These are phyloP conservation scores for Etheostoma perlongum DNA, from an alignment of 2,797 vertebrate genomes.

Conservation along the genomic window DNA sequence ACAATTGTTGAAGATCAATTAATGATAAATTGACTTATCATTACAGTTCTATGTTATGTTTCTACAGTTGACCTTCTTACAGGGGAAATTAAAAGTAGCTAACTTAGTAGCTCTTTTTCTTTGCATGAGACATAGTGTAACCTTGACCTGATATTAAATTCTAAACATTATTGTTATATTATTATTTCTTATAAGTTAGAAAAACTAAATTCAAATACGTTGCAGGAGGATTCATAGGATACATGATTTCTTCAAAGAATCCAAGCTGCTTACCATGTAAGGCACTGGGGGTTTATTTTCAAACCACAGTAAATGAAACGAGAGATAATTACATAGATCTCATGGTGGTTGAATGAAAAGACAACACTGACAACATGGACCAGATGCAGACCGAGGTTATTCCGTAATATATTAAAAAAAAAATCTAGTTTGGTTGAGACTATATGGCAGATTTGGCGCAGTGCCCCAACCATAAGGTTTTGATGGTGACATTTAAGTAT, in stretches of 20 bases:
- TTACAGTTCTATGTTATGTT: not conserved
- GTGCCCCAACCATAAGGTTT: conserved; percentile 49
- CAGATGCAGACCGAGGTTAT: conserved; percentile 61
- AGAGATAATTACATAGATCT: conserved; percentile 71
- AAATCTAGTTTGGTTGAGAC: conserved; percentile 51
- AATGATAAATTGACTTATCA: not conserved
- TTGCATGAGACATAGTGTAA: conserved; percentile 2
- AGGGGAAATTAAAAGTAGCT: too few relatives aligned
- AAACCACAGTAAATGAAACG: conserved; percentile 67
- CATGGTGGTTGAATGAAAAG: conserved; percentile 64
- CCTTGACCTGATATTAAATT: conserved; percentile 21
- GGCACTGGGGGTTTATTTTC: conserved; percentile 59
- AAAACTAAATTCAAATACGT: conserved; percentile 14
- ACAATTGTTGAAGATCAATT: not conserved
- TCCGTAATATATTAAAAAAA: conserved; percentile 36
- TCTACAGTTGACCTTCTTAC: not conserved
- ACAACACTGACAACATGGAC: conserved; percentile 68
- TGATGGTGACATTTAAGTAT: conserved; percentile 67
- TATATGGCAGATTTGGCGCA: conserved; percentile 61
- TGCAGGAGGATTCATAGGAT: conserved; percentile 21
- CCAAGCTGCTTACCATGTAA: conserved; percentile 44
- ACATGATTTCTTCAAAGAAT: conserved; percentile 53
- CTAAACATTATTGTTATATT: conserved; percentile 1
- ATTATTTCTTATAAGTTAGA: conserved; percentile 3
- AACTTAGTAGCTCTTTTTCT: not conserved